Percentiles rank a stretch among this genome's conserved stretches.
Conservation (phyloP, 2,113 vertebrate genomes). For the Progne subis region DNA sequence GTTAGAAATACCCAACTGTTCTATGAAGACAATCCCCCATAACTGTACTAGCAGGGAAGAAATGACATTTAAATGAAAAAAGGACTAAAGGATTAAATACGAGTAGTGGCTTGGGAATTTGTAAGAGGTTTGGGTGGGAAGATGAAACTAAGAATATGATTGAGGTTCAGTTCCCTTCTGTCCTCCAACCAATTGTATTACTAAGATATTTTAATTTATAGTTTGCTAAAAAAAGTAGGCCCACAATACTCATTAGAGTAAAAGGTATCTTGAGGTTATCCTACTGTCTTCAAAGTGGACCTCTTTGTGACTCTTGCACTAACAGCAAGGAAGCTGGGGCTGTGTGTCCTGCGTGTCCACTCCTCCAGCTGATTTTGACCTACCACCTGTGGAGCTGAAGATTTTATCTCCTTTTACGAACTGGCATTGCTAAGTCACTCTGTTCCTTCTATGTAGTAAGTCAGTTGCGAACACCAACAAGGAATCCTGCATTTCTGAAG, state of each 20-base stretch:
- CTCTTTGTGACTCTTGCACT: not conserved
- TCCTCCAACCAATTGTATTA: not conserved
- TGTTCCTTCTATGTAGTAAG: not conserved
- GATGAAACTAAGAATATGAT: not conserved
- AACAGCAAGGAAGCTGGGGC: not conserved
- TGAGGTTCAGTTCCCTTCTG: not conserved
- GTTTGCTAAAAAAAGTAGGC: not conserved
- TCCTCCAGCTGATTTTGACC: not conserved
- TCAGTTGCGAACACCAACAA: not conserved
- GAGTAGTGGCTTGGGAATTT: not conserved
- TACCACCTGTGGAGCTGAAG: not conserved
- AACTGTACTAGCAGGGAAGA: not conserved
- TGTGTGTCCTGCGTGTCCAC: not conserved
- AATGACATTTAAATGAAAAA: not conserved
- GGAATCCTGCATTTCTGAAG: not conserved
- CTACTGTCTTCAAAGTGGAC: not conserved
- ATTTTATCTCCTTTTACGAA: not conserved
- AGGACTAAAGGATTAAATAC: not conserved
- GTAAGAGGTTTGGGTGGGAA: not conserved
- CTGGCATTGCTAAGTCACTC: not conserved
- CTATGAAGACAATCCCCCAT: not conserved
- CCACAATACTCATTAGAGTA: not conserved
- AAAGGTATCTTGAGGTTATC: not conserved
- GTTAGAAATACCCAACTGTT: not conserved
- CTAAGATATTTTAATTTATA: not conserved